Conservation (phyloP, 1,140 invertebrate genomes). For the Elymnias hypermnestra region DNA sequence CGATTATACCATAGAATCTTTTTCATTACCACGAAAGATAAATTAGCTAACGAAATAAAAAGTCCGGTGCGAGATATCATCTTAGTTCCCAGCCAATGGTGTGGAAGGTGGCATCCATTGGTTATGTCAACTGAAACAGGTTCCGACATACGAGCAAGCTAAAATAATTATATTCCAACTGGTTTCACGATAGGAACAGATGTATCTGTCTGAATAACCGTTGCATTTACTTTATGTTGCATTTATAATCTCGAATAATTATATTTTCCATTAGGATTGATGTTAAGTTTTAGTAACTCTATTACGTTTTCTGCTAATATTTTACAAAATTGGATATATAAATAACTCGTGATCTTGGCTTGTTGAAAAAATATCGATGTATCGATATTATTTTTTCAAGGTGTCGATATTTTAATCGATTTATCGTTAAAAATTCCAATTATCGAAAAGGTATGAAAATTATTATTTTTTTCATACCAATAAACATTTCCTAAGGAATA, state of each 20-base stretch:
- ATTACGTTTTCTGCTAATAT: too few relatives aligned
- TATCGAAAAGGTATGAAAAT: too few relatives aligned
- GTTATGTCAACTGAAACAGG: conserved; percentile 37
- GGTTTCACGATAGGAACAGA: conserved; percentile 26
- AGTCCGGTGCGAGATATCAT: neutral
- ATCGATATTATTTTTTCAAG: too few relatives aligned
- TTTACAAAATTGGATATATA: too few relatives aligned
- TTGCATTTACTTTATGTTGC: conserved; percentile 20
- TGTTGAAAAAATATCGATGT: too few relatives aligned
- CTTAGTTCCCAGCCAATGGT: conserved; percentile 17
- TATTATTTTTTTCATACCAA: too few relatives aligned
- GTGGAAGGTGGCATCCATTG: conserved; percentile 23
- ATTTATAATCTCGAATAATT: conserved; percentile 5
- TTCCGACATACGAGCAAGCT: conserved; percentile 20
- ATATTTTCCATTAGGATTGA: neutral
- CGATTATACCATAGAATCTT: conserved; percentile 3
- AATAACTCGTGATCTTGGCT: too few relatives aligned
- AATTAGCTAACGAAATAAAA: conserved; percentile 11
- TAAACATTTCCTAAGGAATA: too few relatives aligned
- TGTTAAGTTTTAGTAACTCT: too few relatives aligned
- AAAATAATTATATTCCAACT: conserved; percentile 34
- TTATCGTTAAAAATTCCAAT: too few relatives aligned
- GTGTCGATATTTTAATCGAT: too few relatives aligned
- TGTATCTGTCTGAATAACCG: conserved; percentile 25
- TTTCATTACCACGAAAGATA: conserved; percentile 6